Evolutionary conservation across 2,888 invertebrate species (phyloP), one percentile per base, ranked within the genome.

Genomic region (Erebia aethiops): DNA sequence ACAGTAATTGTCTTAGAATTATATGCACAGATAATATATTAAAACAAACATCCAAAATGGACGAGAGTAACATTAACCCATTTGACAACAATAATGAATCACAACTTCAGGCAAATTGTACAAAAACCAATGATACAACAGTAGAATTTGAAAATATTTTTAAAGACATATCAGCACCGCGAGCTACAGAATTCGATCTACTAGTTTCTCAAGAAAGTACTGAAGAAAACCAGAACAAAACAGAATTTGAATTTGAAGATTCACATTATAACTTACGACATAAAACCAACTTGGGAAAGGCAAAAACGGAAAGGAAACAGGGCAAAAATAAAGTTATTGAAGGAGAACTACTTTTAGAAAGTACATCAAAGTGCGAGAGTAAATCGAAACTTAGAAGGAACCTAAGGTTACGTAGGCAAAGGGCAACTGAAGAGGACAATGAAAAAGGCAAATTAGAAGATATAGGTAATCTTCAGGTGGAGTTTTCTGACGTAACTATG

Each of bases 81-180:
- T 3, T 43, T 16, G 66, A 54, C 41, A 41, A 43, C n/a, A 63
- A 16, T 58, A 57, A 67, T 10, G 49, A 64, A 35, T 57, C 35
- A n/a, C 64, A 71, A 41, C 68, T 16, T 51, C 63, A 74, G 35
- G 51, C 58, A 10, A 60, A 72, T 76, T 74, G 63, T 77, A 74
- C 41, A 68, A 78, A 71, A 58, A 57, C 41, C 76, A 79, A 86
- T 62, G 89, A 90, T 67, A 91, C 91, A 0, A 78, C 86, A 26
- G 88, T 89, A 46, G 87, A 85, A 68, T 93, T 92, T 68, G 92
- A 92, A 74, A 88, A 88, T 26, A 86, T 92, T 49, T 92, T 84
- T 74, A 91, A 89, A 77, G 81, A 91, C 64, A 75, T 91, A 57
- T 81, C 88, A 35, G 76, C 77, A n/a, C 82, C 87, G 1, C 85